Base-by-base conservation (phyloP, 2,113 vertebrate genomes). In the Pogona vitticeps region DNA sequence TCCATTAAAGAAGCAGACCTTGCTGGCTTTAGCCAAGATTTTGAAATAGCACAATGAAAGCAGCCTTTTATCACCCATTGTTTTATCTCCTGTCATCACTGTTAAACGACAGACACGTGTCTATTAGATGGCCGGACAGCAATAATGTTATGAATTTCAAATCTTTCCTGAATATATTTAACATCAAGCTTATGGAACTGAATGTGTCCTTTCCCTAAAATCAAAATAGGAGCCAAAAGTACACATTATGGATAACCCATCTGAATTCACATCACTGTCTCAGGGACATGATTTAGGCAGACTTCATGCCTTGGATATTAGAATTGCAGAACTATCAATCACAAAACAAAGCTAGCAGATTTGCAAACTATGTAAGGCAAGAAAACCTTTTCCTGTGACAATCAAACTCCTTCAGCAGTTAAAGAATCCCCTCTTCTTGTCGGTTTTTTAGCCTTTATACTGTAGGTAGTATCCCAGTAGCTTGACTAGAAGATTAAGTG, bases 1-100 rank as follows among this genome's bases (percentile, higher is more conserved):
- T 31, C 36, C 40, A 90, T 91, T 91, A 91, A 42, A 83, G 84
- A 85, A 63, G 46, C 85, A 88, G 63, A 85, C 58, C 88, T 80
- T 65, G 67, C 71, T 67, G 90, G 13, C 31, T 77, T 77, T 73
- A 68, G 86, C 59, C 90, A 79, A 14, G 36, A 59, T 73, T 88
- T 85, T 80, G 38, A 71, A 59, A 68, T 85, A 89, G 84, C 65
- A 38, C 65, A 76, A 42, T 81, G 38, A 83, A 56, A 88, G 90
- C 70, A 90, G 42, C 3, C 15, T 86, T 90, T 83, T 76, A 61
- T 76, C 12, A 17, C 18, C 17, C 63, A 18, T 86, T 76, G 33
- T 13, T 67, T 17, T 68, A 82, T 86, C 85, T 76, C 3, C 12
- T 80, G 61, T 84, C 20, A 79, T 12, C 36, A 20, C 21, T 76